Evolutionary conservation across 2,888 invertebrate species (phyloP).

Genomic region (Selenia dentaria): DNA sequence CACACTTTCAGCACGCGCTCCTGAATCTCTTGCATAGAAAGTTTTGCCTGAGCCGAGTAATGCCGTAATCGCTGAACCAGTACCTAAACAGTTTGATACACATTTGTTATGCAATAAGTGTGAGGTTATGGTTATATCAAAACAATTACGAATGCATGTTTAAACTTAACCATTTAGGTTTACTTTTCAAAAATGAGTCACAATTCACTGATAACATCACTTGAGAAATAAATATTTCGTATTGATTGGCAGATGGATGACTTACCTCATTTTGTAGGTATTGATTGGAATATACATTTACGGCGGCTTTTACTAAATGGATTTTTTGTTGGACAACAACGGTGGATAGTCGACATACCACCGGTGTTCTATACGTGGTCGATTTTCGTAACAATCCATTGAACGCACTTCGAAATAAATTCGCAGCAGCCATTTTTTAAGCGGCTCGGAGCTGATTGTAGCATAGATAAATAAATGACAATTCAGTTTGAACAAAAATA

Average conservation of each 20-base stretch:
- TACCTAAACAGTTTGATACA: conserved; percentile 79
- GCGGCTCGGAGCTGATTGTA: conserved; percentile 21
- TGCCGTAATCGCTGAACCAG: conserved; percentile 55
- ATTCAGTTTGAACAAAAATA: too few species aligned
- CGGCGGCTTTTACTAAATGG: conserved; percentile 53
- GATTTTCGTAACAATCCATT: conserved; percentile 76
- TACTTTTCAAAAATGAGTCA: background rate
- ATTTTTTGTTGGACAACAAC: conserved; percentile 70
- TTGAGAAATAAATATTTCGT: too few species aligned
- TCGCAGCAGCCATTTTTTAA: conserved; percentile 78
- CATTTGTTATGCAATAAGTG: conserved; percentile 80
- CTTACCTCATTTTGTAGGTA: conserved; percentile 69
- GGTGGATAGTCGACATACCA: conserved; percentile 72
- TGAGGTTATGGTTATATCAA: conserved; percentile 65
- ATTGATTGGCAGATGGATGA: conserved; percentile 46
- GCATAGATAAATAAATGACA: too few species aligned
- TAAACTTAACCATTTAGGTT: background rate
- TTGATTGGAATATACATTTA: conserved; percentile 50
- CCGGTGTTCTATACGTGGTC: conserved; percentile 62
- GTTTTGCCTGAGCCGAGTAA: conserved; percentile 73
- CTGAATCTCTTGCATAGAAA: conserved; percentile 87
- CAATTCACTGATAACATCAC: background rate
- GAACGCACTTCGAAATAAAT: conserved; percentile 75
- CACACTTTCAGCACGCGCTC: conserved; percentile 95
- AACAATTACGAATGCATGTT: conserved; percentile 5